Percentiles rank a stretch among this genome's conserved stretches.
Conservation (phyloP, 2,113 vertebrate species). For the Boulengeromyrus knoepffleri region DNA sequence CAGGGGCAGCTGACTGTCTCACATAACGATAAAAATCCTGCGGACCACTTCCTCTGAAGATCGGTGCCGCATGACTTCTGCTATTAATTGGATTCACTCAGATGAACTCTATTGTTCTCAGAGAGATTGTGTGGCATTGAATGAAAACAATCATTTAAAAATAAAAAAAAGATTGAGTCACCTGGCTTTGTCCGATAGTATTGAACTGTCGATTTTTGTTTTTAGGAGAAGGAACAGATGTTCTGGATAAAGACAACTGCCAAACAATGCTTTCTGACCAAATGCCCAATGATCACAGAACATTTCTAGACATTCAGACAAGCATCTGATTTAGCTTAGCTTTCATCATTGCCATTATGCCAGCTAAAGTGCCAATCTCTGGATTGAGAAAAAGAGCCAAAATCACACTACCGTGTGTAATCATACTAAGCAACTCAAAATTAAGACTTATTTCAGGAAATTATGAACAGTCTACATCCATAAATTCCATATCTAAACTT, state of each 20-base stretch:
- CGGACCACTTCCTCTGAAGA: neutral
- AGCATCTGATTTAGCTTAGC: neutral
- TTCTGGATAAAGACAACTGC: neutral
- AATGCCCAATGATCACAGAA: neutral
- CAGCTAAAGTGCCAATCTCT: neutral
- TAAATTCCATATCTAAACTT: neutral
- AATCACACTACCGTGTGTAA: neutral
- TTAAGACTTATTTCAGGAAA: neutral
- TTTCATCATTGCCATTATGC: neutral
- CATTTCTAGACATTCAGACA: neutral
- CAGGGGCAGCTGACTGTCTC: neutral
- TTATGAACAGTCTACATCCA: neutral
- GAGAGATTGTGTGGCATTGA: neutral
- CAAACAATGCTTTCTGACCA: neutral
- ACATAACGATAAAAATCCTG: neutral
- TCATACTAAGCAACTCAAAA: neutral
- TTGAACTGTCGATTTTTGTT: neutral
- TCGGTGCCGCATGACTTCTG: neutral
- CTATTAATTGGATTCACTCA: conserved; percentile 12
- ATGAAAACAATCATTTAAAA: too few relatives aligned
- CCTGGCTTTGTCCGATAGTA: neutral
- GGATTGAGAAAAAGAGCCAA: neutral
- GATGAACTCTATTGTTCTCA: conserved; percentile 3
- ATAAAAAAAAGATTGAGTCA: neutral
- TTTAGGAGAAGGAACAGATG: neutral